A percentile compares a stretch with the other conserved stretches of the same genome.
phyloP scores from a whole-genome alignment of 1,140 invertebrate genomes.

The Helicorthomorpha holstii region DNA sequence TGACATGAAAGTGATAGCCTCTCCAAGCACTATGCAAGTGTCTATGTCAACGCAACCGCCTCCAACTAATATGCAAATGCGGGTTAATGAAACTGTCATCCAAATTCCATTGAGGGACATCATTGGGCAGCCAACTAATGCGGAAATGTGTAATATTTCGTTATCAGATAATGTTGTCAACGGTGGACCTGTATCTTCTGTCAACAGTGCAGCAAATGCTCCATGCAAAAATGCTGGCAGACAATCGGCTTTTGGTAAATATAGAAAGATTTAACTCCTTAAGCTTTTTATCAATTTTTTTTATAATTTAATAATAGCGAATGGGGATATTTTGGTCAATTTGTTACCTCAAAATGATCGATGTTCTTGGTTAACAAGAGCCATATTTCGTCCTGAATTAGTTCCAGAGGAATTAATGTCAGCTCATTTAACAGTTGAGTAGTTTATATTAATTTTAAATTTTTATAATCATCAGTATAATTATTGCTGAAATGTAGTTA shows the following conservation, averaged over 20 bases:
- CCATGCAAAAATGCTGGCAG: not conserved
- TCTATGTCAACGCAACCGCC: not conserved
- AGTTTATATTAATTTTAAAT: constrained; percentile 11
- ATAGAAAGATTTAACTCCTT: not conserved
- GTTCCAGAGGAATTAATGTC: constrained; percentile 90
- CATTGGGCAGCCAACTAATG: not conserved
- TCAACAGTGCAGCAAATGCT: not conserved
- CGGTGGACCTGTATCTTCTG: not conserved
- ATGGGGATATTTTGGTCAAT: constrained; percentile 83
- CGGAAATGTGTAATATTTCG: not conserved
- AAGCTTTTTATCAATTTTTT: not conserved
- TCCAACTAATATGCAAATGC: not conserved
- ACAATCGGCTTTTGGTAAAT: not conserved
- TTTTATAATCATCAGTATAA: constrained; percentile 7
- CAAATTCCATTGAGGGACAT: not conserved
- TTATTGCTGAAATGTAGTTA: constrained; percentile 37
- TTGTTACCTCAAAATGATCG: constrained; percentile 70
- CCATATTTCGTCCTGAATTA: constrained; percentile 74
- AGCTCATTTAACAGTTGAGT: constrained; percentile 63
- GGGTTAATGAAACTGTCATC: not conserved
- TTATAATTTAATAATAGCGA: constrained; percentile 34
- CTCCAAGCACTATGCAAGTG: not conserved
- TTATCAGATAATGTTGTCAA: not conserved
- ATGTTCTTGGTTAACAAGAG: constrained; percentile 82
- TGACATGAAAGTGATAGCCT: not conserved